Evolutionary conservation across 37 sponge, comb jelly and placozoan genomes (phyloP).

Genomic region (Ianthella basta): DNA sequence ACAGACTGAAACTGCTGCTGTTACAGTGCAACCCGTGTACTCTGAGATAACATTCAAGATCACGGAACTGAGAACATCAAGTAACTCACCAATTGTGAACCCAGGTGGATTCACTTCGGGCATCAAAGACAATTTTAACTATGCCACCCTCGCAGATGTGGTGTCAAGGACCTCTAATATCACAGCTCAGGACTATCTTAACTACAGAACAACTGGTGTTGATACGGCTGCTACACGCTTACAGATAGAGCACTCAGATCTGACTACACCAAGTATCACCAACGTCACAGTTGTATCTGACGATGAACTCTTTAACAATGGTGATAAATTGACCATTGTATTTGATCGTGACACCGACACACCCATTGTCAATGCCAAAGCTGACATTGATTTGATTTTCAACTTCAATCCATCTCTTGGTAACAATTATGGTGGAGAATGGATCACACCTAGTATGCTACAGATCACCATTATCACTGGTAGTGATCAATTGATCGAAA

Average conservation of each 20-base stretch:
- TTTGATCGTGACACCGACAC: conserved; percentile 68
- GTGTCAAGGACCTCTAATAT: conserved; percentile 41
- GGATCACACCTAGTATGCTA: conserved; percentile 55
- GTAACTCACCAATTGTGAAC: conserved; percentile 17
- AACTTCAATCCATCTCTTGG: conserved; percentile 72
- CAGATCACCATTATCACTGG: conserved; percentile 66
- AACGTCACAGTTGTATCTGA: conserved; percentile 48
- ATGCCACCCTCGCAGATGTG: conserved; percentile 48
- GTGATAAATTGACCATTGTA: conserved; percentile 71
- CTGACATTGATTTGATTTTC: conserved; percentile 73
- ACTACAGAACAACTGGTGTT: neutral
- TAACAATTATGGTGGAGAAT: conserved; percentile 63
- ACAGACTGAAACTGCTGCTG: neutral
- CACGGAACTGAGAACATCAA: conserved; percentile 3
- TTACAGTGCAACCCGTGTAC: conserved; percentile 3
- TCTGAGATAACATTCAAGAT: conserved; percentile 35
- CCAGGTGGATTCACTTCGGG: conserved; percentile 19
- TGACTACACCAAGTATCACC: conserved; percentile 63
- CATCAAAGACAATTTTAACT: conserved; percentile 44
- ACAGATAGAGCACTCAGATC: conserved; percentile 44
- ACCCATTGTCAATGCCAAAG: conserved; percentile 65
- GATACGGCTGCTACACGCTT: neutral
- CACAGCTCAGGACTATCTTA: conserved; percentile 6
- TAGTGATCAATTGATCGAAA: neutral
- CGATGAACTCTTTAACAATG: conserved; percentile 58